A percentile compares a stretch with the other conserved stretches of the same genome.
These are phyloP conservation scores for Climacteris rufus DNA, from an alignment of 2,113 vertebrate genomes.

Conservation along the genomic window DNA sequence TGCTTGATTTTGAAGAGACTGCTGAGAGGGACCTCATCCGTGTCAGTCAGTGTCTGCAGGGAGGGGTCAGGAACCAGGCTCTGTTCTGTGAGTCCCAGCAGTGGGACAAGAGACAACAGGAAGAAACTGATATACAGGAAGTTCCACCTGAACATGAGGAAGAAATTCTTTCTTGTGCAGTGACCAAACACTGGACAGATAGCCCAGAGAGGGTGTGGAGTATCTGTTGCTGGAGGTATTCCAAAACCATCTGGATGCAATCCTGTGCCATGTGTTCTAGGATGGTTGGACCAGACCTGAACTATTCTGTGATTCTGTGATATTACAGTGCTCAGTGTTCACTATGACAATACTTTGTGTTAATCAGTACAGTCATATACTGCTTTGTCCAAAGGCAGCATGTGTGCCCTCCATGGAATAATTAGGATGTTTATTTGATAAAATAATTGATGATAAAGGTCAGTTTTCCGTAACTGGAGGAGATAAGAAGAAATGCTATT, in stretches of 20 bases:
- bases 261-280: rapidly evolving
- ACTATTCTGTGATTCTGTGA: background rate
- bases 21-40: rapidly evolving
- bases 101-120: background rate
- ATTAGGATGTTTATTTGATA: background rate
- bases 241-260: rapidly evolving
- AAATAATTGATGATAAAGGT: background rate
- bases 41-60: background rate
- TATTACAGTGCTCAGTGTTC: background rate
- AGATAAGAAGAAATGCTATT: background rate
- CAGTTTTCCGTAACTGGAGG: background rate
- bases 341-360: background rate
- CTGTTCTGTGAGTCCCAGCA: background rate
- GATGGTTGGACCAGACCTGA: background rate
- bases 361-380: background rate
- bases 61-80: background rate
- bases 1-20: background rate
- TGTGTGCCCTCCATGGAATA: background rate
- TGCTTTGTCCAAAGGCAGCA: background rate
- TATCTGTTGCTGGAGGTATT: background rate
- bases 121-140: rapidly evolving
- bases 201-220: rapidly evolving
- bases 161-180: background rate
- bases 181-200: rapidly evolving
- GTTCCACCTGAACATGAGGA: background rate